Evolutionary conservation across 1,140 invertebrate species (phyloP), one percentile per base, ranked within the genome.

Genomic region (Hesperophylax magnus): DNA sequence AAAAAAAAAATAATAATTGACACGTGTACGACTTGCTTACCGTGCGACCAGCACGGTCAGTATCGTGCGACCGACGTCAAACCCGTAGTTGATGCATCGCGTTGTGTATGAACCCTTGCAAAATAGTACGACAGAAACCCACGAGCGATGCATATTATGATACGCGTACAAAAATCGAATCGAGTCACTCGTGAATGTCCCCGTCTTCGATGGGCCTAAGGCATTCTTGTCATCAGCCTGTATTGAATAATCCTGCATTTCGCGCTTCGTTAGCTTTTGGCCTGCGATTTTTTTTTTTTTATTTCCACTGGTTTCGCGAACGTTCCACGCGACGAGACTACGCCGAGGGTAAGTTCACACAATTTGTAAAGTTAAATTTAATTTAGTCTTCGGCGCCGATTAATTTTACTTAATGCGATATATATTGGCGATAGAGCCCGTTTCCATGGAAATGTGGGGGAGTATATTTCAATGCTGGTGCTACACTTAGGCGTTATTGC

Each of bases 321-420:
- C 34, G 24, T n/a, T n/a, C 27, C 56, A 7, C 20, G 39, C 31
- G 20, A 52, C 27, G 39, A 47, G 0, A 14, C 39, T 47, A 17
- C 56, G 34, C 39, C n/a, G 60, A 24, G 60, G 4, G 31, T 31
- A 54, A 11, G 22, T 27, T 47, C 47, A 4, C 24, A 27, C 69
- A 69, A 52, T 79, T 80, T 54, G 77, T 78, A 69, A 56, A 71
- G 65, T 78, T 31, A 78, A 78, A 81, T 81, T 81, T 81, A 71
- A 81, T 81, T 81, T 81, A 78, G 63, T 74, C 67, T 58, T 39
- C 18, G 20, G 39, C 24, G 76, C 54, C 76, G 77, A 81, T 74
- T 81, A 78, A 78, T 78, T 78, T 78, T 60, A 67, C 69, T 54
- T 81, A 81, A 81, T 81, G 67, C 67, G 76, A 78, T 81, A 81